Conservation (phyloP, 2,113 vertebrate genomes). For the Baryphthengus martii region DNA sequence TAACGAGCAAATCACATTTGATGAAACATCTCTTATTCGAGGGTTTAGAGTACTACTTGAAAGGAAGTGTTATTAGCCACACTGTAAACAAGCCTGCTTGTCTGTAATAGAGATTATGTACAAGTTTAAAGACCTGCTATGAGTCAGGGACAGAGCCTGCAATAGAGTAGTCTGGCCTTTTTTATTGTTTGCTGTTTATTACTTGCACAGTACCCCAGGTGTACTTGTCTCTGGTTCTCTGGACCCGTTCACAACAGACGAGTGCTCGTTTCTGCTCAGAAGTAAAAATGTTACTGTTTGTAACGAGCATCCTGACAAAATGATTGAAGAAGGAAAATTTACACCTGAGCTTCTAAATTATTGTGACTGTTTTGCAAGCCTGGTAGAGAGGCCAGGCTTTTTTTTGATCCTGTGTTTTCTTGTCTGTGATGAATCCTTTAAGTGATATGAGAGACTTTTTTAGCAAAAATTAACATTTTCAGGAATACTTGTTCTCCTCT, state of each 20-base stretch:
- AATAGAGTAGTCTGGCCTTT: background rate
- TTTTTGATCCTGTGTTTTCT: background rate
- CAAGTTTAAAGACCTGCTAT: background rate
- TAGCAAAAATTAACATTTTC: background rate
- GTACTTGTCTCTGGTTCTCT: background rate
- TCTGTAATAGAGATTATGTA: background rate
- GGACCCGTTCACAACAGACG: background rate
- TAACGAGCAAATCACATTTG: background rate
- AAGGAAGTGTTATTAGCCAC: conserved; percentile 12
- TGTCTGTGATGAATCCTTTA: background rate
- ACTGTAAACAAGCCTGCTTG: conserved; percentile 1
- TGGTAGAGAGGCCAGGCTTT: background rate
- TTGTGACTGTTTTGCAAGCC: background rate
- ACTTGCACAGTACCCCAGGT: background rate
- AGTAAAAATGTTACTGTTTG: background rate
- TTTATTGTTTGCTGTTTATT: background rate
- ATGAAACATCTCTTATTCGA: background rate
- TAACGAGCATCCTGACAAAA: background rate
- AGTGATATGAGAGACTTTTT: background rate
- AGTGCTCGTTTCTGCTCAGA: background rate
- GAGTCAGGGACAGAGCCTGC: background rate
- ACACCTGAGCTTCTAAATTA: background rate
- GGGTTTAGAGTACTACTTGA: conserved; percentile 6
- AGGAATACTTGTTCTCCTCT: background rate
- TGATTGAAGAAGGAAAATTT: background rate